phyloP scores from a whole-genome alignment of 2,797 vertebrate genomes.

The Gastrophryne carolinensis region DNA sequence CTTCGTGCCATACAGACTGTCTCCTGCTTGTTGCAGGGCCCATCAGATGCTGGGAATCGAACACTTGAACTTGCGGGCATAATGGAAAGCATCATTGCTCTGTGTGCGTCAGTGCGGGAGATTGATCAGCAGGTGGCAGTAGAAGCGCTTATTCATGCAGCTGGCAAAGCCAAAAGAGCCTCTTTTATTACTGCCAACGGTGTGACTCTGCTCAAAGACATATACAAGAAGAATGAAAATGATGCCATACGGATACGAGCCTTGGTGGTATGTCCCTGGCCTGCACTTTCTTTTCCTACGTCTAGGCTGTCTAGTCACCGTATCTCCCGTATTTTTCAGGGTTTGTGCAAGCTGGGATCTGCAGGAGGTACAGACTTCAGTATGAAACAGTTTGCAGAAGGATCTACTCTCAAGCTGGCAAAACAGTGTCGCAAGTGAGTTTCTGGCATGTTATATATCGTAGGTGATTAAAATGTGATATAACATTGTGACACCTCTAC shows the following conservation, averaged over 20 bases:
- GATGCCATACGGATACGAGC: slow-evolving; percentile 95
- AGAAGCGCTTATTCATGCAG: slow-evolving; percentile 92
- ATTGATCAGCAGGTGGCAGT: slow-evolving; percentile 91
- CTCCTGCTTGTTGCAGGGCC: slow-evolving; percentile 92
- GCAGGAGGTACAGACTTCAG: slow-evolving; percentile 96
- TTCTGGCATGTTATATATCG: neutral
- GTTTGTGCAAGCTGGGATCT: slow-evolving; percentile 94
- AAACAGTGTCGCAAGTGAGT: slow-evolving; percentile 97
- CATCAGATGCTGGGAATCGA: slow-evolving; percentile 87
- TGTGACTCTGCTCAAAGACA: slow-evolving; percentile 90
- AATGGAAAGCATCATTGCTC: slow-evolving; percentile 87
- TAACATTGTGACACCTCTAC: neutral
- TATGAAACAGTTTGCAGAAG: slow-evolving; percentile 99
- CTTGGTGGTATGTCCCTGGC: slow-evolving; percentile 81
- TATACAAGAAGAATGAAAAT: slow-evolving; percentile 92
- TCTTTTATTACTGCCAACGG: slow-evolving; percentile 95
- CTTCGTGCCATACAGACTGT: slow-evolving; percentile 90
- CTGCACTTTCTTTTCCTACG: neutral
- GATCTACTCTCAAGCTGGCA: slow-evolving; percentile 92
- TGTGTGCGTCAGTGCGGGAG: slow-evolving; percentile 84
- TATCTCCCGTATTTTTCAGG: slow-evolving; percentile 65
- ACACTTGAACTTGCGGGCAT: slow-evolving; percentile 90
- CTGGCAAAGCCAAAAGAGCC: slow-evolving; percentile 92
- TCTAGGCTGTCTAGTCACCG: neutral
- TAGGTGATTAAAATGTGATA: neutral